Evolutionary conservation across 2,888 invertebrate genomes (phyloP).

Genomic region (Homarus gammarus): DNA sequence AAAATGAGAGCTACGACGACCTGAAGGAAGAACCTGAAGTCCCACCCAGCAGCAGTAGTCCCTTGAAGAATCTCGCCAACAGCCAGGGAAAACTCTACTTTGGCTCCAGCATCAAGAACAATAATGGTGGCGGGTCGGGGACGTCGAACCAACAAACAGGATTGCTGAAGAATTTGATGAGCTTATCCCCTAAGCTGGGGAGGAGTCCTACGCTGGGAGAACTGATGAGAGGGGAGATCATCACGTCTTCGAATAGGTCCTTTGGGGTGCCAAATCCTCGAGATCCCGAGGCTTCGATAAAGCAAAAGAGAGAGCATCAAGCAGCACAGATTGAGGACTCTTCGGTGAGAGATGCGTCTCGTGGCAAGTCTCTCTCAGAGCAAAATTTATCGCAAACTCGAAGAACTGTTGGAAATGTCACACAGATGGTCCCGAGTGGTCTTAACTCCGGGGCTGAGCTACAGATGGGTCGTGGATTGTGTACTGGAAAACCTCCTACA

Average conservation of each 20-base stretch:
- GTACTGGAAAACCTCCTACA: constrained; percentile 34
- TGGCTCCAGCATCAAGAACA: constrained; percentile 9
- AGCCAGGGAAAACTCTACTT: background rate
- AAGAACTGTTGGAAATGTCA: constrained; percentile 42
- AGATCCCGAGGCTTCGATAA: background rate
- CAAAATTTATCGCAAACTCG: constrained; percentile 33
- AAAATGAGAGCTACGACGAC: constrained; percentile 35
- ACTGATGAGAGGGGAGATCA: constrained; percentile 35
- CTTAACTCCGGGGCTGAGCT: background rate
- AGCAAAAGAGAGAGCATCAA: background rate
- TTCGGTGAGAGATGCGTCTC: background rate
- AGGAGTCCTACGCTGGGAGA: constrained; percentile 59
- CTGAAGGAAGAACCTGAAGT: background rate
- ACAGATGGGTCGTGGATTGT: background rate
- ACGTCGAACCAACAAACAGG: background rate
- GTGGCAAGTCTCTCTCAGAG: constrained; percentile 26
- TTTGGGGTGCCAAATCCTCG: constrained; percentile 29
- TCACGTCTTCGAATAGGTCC: constrained; percentile 44
- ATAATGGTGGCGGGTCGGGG: background rate
- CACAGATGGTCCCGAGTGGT: constrained; percentile 14
- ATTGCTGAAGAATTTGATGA: constrained; percentile 10
- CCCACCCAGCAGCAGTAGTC: background rate
- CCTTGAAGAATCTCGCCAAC: constrained; percentile 7
- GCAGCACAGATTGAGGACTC: background rate
- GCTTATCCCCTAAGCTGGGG: constrained; percentile 12